Evolutionary conservation across 2,113 vertebrate species (phyloP).

Genomic region (Phoenicopterus ruber): DNA sequence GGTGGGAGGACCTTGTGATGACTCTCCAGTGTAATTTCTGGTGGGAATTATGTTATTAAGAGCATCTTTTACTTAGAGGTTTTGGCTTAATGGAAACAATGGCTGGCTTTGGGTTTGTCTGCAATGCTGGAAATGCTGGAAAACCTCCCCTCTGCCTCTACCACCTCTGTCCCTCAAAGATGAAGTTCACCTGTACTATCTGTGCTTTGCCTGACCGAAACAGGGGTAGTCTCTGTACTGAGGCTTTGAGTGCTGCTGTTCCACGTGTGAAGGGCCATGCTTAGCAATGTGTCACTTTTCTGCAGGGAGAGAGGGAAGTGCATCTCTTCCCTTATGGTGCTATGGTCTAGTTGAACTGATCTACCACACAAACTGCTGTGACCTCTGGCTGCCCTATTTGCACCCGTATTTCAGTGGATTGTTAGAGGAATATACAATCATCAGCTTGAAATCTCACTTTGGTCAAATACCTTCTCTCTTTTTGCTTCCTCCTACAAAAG

Average conservation of each 20-base stretch:
- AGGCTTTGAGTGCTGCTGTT: neutral
- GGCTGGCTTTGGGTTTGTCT: neutral
- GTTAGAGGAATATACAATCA: neutral
- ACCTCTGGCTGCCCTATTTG: neutral
- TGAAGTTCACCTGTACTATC: neutral
- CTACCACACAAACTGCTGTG: neutral
- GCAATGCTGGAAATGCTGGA: neutral
- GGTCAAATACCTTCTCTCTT: neutral
- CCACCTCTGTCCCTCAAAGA: neutral
- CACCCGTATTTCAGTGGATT: neutral
- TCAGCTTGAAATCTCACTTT: neutral
- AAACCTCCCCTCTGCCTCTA: neutral
- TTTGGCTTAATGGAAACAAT: conserved; percentile 4
- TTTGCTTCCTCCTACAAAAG: neutral
- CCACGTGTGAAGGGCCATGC: neutral
- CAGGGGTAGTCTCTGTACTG: neutral
- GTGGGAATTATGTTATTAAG: neutral
- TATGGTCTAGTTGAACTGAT: neutral
- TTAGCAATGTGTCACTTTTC: neutral
- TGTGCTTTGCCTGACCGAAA: neutral
- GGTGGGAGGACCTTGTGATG: neutral
- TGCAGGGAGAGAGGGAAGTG: neutral
- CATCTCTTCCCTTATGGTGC: neutral
- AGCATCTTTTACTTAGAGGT: neutral
- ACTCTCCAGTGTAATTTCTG: neutral